Conservation (phyloP, 2,888 invertebrate genomes). For the Panzeria rudis region DNA sequence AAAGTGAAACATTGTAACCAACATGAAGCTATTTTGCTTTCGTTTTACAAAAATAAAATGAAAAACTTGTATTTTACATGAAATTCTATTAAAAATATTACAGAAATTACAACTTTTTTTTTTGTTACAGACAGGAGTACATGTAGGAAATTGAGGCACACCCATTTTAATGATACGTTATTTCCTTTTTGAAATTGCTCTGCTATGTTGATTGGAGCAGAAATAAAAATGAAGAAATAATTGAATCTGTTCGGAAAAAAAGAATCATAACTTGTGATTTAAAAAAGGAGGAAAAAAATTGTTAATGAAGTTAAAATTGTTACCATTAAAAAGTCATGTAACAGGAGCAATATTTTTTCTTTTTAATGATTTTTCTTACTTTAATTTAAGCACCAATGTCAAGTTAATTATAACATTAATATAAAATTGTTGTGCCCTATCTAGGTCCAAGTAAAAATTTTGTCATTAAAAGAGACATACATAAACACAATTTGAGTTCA, state of each 20-base stretch:
- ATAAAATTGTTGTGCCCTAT: background rate
- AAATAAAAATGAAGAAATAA: slow-evolving; percentile 25
- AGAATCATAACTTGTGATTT: slow-evolving; percentile 1
- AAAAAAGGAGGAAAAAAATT: background rate
- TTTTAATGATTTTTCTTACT: too few species aligned
- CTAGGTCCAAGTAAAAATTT: too few species aligned
- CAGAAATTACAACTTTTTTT: slow-evolving; percentile 12
- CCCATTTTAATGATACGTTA: slow-evolving; percentile 73
- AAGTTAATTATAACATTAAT: too few species aligned
- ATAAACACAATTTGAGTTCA: too few species aligned
- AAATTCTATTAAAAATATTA: slow-evolving; percentile 38
- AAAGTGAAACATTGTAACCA: slow-evolving; percentile 36
- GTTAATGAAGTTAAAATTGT: background rate
- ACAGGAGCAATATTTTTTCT: too few species aligned
- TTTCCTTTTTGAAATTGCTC: slow-evolving; percentile 71
- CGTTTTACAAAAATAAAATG: background rate
- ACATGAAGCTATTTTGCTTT: slow-evolving; percentile 44
- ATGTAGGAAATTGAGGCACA: slow-evolving; percentile 73
- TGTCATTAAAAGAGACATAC: too few species aligned
- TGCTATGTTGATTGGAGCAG: slow-evolving; percentile 50
- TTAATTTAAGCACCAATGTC: too few species aligned
- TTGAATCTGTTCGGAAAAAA: slow-evolving; percentile 24
- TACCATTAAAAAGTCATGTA: too few species aligned
- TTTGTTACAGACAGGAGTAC: slow-evolving; percentile 21
- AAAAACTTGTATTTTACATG: slow-evolving; percentile 31